phyloP scores from a whole-genome alignment of 2,888 invertebrate species.

The Entomobrya proxima region DNA sequence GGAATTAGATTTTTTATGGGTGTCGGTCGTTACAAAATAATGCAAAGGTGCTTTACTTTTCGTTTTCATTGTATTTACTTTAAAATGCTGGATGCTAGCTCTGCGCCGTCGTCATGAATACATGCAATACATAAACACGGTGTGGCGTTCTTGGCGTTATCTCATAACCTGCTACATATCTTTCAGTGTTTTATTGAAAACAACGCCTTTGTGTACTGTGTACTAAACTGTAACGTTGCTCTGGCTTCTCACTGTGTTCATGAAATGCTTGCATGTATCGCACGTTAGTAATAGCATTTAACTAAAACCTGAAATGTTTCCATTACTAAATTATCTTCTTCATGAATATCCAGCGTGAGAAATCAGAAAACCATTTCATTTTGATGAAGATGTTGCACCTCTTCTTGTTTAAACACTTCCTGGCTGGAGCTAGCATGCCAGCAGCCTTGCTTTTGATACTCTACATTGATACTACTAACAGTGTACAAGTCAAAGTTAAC shows the following conservation, averaged over 20 bases:
- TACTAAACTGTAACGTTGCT: background rate
- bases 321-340: background rate
- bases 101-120: background rate
- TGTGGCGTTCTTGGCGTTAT: background rate
- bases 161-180: background rate
- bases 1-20: background rate
- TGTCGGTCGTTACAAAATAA: background rate
- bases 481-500: background rate
- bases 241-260: background rate
- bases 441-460: background rate
- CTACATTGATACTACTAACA: background rate
- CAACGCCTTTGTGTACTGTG: constrained; percentile 26
- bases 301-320: background rate
- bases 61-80: too few species aligned
- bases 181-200: constrained; percentile 24
- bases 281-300: background rate
- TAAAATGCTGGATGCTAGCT: too few species aligned
- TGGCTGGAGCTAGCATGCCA: constrained; percentile 47
- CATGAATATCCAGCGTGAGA: constrained; percentile 24
- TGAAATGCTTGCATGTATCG: background rate
- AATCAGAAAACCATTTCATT: constrained; percentile 10
- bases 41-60: background rate
- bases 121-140: background rate
- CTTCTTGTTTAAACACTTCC: constrained; percentile 46
- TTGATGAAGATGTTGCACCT: background rate